A percentile compares a stretch with the other conserved stretches of the same genome.
Evolutionary conservation across 2,113 vertebrate genomes (phyloP).

Genomic region (Mesoclemmys tuberculata): DNA sequence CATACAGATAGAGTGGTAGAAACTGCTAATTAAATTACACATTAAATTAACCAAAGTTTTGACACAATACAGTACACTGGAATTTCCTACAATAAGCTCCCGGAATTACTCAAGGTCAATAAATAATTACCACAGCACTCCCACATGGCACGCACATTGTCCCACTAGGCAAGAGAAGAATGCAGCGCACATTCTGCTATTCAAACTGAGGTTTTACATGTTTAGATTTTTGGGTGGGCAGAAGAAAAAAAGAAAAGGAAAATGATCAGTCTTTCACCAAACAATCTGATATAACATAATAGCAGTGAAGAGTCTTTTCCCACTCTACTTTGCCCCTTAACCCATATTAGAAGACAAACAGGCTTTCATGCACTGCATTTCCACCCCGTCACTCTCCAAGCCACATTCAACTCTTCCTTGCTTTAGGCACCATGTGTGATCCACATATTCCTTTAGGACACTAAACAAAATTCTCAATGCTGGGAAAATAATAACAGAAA

Average conservation of each 20-base stretch:
- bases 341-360: neutral
- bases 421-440: constrained; percentile 62
- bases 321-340: neutral
- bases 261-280: constrained; percentile 35
- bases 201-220: constrained; percentile 35
- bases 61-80: neutral
- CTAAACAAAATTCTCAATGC: constrained; percentile 14
- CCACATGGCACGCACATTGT: constrained; percentile 33
- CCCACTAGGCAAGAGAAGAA: constrained; percentile 22
- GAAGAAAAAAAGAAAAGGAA: constrained; percentile 7
- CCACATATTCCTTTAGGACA: neutral
- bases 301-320: constrained; percentile 6
- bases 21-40: constrained; percentile 31
- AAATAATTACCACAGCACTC: constrained; percentile 41
- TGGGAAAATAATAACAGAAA: constrained; percentile 51
- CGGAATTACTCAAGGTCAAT: constrained; percentile 11
- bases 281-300: constrained; percentile 5
- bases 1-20: neutral
- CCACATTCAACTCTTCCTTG: constrained; percentile 38
- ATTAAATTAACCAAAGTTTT: constrained; percentile 45
- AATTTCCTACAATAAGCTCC: constrained; percentile 28
- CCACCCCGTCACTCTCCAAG: neutral
- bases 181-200: constrained; percentile 18
- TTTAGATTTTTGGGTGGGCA: constrained; percentile 3
- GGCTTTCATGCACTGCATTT: neutral